A percentile compares a stretch with the other conserved stretches of the same genome.
phyloP scores from a whole-genome alignment of 2,888 invertebrate species.

The Drosophila tripunctata region DNA sequence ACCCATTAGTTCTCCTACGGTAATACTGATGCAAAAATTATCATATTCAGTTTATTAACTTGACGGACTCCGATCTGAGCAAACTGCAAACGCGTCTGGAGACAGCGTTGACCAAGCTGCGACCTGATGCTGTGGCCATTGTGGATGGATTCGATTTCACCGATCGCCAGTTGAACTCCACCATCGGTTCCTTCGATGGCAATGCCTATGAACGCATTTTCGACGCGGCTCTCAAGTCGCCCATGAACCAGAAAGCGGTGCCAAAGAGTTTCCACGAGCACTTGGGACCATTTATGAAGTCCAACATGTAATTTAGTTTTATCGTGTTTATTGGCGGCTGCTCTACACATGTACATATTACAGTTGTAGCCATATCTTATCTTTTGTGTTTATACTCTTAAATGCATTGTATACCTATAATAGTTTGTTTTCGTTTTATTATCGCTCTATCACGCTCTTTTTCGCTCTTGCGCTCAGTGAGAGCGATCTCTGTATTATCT shows the following conservation, averaged over 20 bases:
- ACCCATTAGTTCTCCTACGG: background rate
- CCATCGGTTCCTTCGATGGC: conserved; percentile 92
- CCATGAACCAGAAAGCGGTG: conserved; percentile 92
- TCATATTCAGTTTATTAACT: conserved; percentile 65
- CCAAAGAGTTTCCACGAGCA: conserved; percentile 87
- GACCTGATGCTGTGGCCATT: conserved; percentile 94
- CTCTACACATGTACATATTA: background rate
- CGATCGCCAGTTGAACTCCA: conserved; percentile 90
- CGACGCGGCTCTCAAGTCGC: conserved; percentile 91
- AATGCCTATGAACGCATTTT: conserved; percentile 92
- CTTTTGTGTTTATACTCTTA: conserved; percentile 3
- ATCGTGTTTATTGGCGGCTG: too few relatives aligned
- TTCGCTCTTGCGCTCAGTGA: background rate
- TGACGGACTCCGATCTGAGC: conserved; percentile 71
- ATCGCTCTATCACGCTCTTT: background rate
- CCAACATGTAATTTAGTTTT: conserved; percentile 83
- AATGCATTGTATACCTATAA: conserved; percentile 10
- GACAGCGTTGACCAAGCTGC: conserved; percentile 88
- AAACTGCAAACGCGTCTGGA: conserved; percentile 89
- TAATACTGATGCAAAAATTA: too few relatives aligned
- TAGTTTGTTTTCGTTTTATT: background rate
- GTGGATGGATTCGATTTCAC: conserved; percentile 96
- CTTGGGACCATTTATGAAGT: conserved; percentile 88
- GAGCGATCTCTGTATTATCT: background rate
- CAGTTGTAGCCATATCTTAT: background rate